A percentile compares a stretch with the other conserved stretches of the same genome.
phyloP scores from a whole-genome alignment of 2,888 invertebrate species.

The Taphrorychus bicolor region DNA sequence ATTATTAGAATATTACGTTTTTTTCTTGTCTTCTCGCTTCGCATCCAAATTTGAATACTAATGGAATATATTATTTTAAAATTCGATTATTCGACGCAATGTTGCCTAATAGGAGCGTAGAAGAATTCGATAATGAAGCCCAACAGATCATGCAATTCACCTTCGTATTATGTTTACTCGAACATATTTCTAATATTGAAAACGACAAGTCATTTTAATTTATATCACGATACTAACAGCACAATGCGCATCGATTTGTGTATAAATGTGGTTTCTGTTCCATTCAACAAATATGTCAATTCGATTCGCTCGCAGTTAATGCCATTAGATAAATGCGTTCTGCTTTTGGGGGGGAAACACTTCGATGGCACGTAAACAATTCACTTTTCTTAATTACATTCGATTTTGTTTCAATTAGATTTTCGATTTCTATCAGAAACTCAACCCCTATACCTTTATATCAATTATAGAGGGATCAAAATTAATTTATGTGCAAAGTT shows the following conservation, averaged over 20 bases:
- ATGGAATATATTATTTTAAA: background rate
- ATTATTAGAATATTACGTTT: background rate
- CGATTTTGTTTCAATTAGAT: background rate
- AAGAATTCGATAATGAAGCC: no score
- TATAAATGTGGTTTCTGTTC: background rate
- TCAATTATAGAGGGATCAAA: background rate
- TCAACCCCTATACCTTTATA: background rate
- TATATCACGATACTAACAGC: background rate
- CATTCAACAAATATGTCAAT: background rate
- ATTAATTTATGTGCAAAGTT: background rate
- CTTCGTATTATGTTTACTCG: background rate
- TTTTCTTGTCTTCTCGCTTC: background rate
- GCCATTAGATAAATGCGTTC: background rate
- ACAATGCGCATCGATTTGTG: background rate
- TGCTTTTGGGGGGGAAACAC: background rate
- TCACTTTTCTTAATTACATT: background rate
- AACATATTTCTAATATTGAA: background rate
- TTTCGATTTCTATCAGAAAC: background rate
- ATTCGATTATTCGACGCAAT: background rate
- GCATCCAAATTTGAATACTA: background rate
- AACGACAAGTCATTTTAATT: background rate
- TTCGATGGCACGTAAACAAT: background rate
- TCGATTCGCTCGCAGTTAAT: background rate
- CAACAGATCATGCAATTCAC: no score
- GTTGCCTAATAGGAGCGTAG: no score